phyloP scores from a whole-genome alignment of 2,113 vertebrate genomes.

The Amblyornis subalaris region DNA sequence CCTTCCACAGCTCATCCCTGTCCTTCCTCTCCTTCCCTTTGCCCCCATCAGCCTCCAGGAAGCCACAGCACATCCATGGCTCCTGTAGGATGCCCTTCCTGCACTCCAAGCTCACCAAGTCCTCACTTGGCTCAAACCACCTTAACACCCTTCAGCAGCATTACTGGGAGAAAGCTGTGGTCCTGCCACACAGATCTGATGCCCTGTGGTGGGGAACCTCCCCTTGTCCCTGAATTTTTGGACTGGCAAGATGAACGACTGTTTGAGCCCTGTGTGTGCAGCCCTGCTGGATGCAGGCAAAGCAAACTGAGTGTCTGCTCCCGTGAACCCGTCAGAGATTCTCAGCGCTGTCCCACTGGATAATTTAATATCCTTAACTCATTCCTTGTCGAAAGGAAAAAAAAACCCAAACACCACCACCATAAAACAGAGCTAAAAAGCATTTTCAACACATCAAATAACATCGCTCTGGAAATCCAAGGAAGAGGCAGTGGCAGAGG shows the following conservation, averaged over 20 bases:
- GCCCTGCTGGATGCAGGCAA: neutral
- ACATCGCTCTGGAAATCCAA: neutral
- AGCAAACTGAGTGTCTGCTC: neutral
- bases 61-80: neutral
- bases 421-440: neutral
- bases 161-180: neutral
- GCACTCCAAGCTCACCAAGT: neutral
- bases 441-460: neutral
- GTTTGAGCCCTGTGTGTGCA: neutral
- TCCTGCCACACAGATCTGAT: neutral
- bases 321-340: neutral
- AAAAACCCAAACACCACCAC: neutral
- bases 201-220: neutral
- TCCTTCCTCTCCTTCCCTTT: neutral
- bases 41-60: neutral
- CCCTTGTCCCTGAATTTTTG: neutral
- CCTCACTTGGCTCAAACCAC: neutral
- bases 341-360: neutral
- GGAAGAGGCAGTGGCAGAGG: neutral
- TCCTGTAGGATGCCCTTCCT: neutral
- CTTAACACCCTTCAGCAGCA: neutral
- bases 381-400: neutral
- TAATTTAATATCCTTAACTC: neutral
- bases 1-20: neutral
- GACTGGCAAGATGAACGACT: neutral